A percentile compares a stretch with the other conserved stretches of the same genome.
Conservation (phyloP, 2,113 vertebrate genomes). For the Oenanthe melanoleuca region DNA sequence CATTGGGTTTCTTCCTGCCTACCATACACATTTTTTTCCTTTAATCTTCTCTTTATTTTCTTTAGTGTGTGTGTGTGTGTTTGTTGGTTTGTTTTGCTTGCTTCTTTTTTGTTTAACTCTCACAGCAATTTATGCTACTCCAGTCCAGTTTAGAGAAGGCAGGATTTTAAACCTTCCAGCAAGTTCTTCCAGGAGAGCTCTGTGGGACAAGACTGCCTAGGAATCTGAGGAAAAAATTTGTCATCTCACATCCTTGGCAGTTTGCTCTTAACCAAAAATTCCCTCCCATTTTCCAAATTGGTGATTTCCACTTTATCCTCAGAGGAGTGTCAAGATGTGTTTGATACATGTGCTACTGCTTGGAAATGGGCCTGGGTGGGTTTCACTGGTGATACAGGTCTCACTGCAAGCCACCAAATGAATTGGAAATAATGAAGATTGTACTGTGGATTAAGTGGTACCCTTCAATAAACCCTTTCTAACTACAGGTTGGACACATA, state of each 20-base stretch:
- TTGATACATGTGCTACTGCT: neutral
- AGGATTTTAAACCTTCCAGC: neutral
- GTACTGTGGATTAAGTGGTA: neutral
- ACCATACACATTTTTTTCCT: neutral
- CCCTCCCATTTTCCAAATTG: neutral
- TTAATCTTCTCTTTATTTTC: neutral
- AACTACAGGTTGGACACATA: neutral
- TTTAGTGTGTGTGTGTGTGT: too few species aligned
- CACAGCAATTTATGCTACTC: neutral
- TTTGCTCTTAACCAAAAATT: neutral
- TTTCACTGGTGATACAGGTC: neutral
- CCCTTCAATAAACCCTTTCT: neutral
- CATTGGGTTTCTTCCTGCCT: neutral
- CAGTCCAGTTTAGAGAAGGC: neutral
- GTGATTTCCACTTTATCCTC: neutral
- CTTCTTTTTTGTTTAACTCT: neutral
- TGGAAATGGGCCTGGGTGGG: neutral
- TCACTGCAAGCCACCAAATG: neutral
- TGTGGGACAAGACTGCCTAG: neutral
- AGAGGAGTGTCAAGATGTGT: neutral
- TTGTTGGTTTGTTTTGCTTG: neutral
- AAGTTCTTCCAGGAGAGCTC: neutral
- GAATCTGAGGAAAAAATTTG: rapidly evolving
- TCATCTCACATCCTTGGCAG: neutral
- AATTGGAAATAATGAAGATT: neutral